Evolutionary conservation across 1,140 invertebrate genomes (phyloP), one percentile per base, ranked within the genome.

Genomic region (Lysiphlebus fabarum): DNA sequence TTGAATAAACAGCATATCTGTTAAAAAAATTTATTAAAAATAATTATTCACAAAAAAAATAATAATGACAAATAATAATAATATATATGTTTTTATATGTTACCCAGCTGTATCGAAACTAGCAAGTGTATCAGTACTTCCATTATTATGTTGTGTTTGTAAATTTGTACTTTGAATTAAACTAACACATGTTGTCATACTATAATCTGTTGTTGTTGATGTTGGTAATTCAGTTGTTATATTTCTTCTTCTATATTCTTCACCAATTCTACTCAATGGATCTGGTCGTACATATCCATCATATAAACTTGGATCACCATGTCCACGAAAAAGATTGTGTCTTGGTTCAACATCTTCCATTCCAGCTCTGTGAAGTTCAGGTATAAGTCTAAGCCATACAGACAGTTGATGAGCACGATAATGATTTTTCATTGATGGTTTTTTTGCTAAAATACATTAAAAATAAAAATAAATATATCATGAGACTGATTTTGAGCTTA

Each of bases 361-460:
- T 11, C 91, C 91, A 0, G 90, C 89, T 44, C 89, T 81, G 77
- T 98, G 93, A 11, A 98, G 83, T 74, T 95, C 93, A 0, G 95
- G 95, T 47, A 98, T 91, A 7, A 97, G 83, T 42, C 93, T 86
- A 10, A 94, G 78, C 95, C 95, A 98, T 48, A 98, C 92, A 5
- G 93, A 95, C 17, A 96, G 81, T 70, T 96, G 93, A 78, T 95
- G 92, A 10, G 93, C 93, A 26, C 94, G 84, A 78, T 94, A 97
- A 75, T 96, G 95, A 76, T 96, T 94, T 72, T 94, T 93, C 79
- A 93, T 87, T 67, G 89, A 86, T 2, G 91, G 90, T 76, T 93
- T 93, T 84, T 92, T 88, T 58, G 90, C 92, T 95, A 81, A 3
- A 78, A 51, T 5, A 37, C 8, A n/a, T 49, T 8, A 80, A 73